A percentile compares a stretch with the other conserved stretches of the same genome.
Evolutionary conservation across 2,113 vertebrate genomes (phyloP).

Genomic region (Mirounga angustirostris): DNA sequence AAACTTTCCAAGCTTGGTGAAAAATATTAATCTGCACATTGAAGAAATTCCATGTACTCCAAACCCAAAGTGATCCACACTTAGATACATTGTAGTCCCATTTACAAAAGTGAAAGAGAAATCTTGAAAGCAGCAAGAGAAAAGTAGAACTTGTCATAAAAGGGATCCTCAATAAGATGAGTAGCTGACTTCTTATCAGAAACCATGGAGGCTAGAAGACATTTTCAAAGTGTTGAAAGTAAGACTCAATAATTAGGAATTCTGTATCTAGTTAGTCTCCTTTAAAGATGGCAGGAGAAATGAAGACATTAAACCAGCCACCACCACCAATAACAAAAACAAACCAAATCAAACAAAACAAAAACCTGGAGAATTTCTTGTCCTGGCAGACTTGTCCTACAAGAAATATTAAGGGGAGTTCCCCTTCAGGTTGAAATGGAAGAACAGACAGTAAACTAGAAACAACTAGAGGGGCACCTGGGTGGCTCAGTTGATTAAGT

Average conservation of each 20-base stretch:
- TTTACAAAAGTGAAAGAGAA: not conserved
- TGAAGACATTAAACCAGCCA: not conserved
- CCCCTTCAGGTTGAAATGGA: conserved; percentile 39
- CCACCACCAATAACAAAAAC: not conserved
- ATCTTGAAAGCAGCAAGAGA: not conserved
- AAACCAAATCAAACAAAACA: not conserved
- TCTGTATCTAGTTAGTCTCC: not conserved
- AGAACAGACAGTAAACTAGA: not conserved
- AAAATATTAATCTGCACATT: conserved; percentile 15
- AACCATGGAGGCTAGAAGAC: not conserved
- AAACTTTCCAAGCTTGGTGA: not conserved
- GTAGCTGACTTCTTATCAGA: not conserved
- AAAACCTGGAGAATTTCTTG: not conserved
- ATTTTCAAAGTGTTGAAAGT: not conserved
- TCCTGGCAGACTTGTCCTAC: not conserved
- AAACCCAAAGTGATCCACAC: not conserved
- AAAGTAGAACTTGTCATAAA: not conserved
- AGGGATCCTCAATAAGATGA: not conserved
- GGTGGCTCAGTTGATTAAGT: no score
- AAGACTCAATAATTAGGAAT: not conserved
- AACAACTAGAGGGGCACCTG: not conserved
- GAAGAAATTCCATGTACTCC: not conserved
- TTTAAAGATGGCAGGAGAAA: not conserved
- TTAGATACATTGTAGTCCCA: not conserved
- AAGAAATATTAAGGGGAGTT: not conserved